A percentile compares a stretch with the other conserved stretches of the same genome.
phyloP scores from a whole-genome alignment of 2,113 vertebrate species.

The Synchiropus splendidus region DNA sequence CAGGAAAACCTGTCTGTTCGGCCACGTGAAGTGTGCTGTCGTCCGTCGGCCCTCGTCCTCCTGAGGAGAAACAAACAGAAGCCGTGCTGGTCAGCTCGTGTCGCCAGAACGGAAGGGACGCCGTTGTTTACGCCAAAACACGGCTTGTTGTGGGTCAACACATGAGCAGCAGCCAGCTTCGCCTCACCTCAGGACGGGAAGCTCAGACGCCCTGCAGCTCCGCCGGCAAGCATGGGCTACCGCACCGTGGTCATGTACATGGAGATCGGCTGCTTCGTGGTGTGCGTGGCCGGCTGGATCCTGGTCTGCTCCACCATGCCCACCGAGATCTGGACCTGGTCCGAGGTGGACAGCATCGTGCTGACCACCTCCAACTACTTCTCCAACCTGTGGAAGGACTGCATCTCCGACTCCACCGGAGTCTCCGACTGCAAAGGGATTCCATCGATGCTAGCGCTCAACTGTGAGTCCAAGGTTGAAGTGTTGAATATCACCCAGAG shows the following conservation, averaged over 20 bases:
- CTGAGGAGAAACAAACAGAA: too few relatives aligned
- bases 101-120: too few relatives aligned
- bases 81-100: too few relatives aligned
- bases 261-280: conserved; percentile 81
- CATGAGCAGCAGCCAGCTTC: too few relatives aligned
- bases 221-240: conserved; percentile 45
- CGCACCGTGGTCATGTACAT: conserved; percentile 62
- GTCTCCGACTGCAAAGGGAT: conserved; percentile 90
- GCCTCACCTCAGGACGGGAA: too few relatives aligned
- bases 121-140: too few relatives aligned
- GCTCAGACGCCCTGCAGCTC: too few relatives aligned
- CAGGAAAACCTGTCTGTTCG: too few relatives aligned
- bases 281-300: conserved; percentile 80
- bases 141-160: too few relatives aligned
- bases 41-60: too few relatives aligned
- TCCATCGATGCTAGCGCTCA: conserved; percentile 82
- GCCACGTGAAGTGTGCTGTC: too few relatives aligned
- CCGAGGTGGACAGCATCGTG: conserved; percentile 77
- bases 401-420: conserved; percentile 85
- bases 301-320: conserved; percentile 84
- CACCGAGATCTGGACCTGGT: conserved; percentile 90
- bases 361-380: conserved; percentile 86
- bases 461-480: conserved; percentile 44
- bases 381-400: conserved; percentile 93
- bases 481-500: too few relatives aligned